Evolutionary conservation across 2,888 invertebrate species (phyloP).

Genomic region (Sepiola atlantica): DNA sequence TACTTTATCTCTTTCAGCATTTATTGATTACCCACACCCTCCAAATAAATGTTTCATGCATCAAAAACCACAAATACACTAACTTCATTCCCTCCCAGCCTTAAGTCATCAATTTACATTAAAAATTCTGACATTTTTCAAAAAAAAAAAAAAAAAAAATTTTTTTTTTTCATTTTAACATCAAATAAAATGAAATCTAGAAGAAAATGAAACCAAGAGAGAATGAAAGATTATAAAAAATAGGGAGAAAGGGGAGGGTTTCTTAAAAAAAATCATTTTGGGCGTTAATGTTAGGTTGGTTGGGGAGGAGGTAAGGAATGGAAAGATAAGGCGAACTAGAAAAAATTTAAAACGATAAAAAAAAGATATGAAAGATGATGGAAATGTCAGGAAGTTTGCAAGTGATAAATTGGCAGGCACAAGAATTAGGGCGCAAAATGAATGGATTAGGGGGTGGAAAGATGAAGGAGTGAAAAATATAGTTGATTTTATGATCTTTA

Average conservation of each 20-base stretch:
- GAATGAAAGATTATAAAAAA: background rate
- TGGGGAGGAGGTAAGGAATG: background rate
- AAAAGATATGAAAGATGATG: background rate
- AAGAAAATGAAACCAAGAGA: background rate
- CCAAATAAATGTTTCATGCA: background rate
- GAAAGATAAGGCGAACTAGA: background rate
- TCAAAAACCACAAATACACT: background rate
- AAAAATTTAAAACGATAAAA: background rate
- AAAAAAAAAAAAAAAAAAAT: no score
- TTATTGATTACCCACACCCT: background rate
- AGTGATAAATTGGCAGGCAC: conserved; percentile 16
- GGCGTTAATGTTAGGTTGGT: background rate
- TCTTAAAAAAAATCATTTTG: background rate
- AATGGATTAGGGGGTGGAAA: background rate
- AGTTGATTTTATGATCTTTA: background rate
- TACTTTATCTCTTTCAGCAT: background rate
- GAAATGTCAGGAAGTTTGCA: background rate
- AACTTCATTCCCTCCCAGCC: background rate
- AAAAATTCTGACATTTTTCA: conserved; percentile 32
- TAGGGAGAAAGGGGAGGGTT: background rate
- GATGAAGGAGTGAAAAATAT: background rate
- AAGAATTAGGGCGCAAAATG: background rate
- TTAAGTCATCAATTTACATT: background rate
- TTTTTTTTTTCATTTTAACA: background rate
- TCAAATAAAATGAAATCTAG: background rate